These are phyloP conservation scores for Enteromius thamalakanensis DNA, from an alignment of 2,797 vertebrate genomes.

Conservation along the genomic window DNA sequence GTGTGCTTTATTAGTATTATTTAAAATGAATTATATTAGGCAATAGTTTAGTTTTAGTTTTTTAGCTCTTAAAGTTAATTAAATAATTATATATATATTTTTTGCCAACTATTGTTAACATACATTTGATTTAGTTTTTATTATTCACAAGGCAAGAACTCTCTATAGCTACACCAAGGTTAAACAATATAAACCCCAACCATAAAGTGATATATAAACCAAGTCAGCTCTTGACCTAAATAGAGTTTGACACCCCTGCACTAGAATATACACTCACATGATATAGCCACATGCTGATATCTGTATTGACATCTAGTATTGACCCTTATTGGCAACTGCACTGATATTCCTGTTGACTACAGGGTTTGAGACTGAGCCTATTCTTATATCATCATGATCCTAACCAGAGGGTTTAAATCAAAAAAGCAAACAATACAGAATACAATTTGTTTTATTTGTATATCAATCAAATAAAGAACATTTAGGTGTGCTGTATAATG, in stretches of 20 bases:
- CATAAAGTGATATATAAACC: neutral
- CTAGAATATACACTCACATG: neutral
- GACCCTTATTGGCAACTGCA: conserved; percentile 5
- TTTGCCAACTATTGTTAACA: neutral
- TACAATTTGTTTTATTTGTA: neutral
- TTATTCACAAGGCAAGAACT: neutral
- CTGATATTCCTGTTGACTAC: neutral
- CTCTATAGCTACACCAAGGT: neutral
- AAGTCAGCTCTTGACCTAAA: neutral
- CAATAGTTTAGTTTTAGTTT: neutral
- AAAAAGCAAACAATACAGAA: neutral
- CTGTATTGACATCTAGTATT: conserved; percentile 7
- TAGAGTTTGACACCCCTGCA: neutral
- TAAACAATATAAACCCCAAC: neutral
- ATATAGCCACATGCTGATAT: conserved; percentile 10
- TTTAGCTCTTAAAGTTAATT: no score
- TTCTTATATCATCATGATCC: neutral
- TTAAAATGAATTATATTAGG: neutral
- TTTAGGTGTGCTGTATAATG: neutral
- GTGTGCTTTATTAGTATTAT: neutral
- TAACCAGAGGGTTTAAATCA: neutral
- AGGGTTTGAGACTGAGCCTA: conserved; percentile 1
- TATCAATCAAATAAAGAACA: neutral
- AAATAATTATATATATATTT: no score
- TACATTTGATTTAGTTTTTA: neutral